Evolutionary conservation across 2,113 vertebrate genomes (phyloP).

Genomic region (Promerops cafer): DNA sequence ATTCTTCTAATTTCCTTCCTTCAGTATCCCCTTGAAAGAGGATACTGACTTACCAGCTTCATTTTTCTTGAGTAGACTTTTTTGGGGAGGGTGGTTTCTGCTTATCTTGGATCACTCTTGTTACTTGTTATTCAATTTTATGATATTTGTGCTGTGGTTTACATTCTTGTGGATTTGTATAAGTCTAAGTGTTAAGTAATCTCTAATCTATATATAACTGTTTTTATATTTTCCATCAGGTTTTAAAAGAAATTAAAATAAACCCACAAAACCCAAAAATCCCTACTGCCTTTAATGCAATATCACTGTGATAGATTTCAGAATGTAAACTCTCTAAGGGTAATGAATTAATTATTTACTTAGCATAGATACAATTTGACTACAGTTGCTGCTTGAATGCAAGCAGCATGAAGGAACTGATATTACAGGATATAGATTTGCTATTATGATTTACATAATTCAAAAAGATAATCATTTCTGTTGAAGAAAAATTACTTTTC

Average conservation of each 20-base stretch:
- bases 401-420: background rate
- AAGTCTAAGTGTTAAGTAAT: background rate
- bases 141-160: background rate
- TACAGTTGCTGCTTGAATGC: background rate
- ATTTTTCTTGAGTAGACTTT: background rate
- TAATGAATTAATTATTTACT: background rate
- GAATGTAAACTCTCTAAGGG: background rate
- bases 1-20: background rate
- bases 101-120: background rate
- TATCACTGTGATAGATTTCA: background rate
- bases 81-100: background rate
- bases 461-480: background rate
- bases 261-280: fast-evolving
- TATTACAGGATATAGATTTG: background rate
- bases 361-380: background rate
- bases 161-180: background rate
- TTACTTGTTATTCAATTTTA: background rate
- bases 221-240: background rate
- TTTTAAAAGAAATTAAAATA: background rate
- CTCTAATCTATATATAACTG: background rate
- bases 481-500: background rate
- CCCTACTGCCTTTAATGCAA: background rate
- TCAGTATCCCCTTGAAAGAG: background rate
- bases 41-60: background rate
- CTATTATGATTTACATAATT: background rate